Conservation (phyloP, 2,797 vertebrate genomes). For the Ceyx erithaca region DNA sequence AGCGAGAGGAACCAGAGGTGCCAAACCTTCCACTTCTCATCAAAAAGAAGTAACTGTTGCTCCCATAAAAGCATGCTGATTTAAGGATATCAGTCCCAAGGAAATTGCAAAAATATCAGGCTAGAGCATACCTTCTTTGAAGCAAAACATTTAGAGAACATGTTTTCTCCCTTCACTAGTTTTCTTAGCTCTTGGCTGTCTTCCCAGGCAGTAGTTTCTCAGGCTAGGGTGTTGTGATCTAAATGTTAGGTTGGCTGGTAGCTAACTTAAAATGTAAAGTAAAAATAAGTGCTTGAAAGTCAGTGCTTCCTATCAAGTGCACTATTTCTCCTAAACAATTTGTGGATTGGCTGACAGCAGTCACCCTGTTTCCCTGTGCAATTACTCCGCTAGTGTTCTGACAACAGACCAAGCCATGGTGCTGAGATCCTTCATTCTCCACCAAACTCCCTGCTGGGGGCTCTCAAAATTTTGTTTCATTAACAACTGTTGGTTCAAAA, state of each 20-base stretch:
- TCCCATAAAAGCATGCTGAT: not conserved
- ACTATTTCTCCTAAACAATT: not conserved
- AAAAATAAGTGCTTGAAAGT: not conserved
- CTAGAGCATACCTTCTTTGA: not conserved
- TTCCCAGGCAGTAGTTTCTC: conserved; percentile 55
- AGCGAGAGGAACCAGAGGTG: not conserved
- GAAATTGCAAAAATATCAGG: conserved; percentile 24
- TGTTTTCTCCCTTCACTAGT: conserved; percentile 41
- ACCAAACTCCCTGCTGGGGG: not conserved
- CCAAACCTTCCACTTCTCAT: conserved; percentile 23
- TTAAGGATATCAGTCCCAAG: conserved; percentile 36
- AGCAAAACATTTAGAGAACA: conserved; percentile 28
- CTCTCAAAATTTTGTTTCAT: not conserved
- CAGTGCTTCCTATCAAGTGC: not conserved
- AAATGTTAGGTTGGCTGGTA: conserved; percentile 16
- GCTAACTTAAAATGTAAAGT: not conserved
- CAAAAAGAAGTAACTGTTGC: conserved; percentile 13
- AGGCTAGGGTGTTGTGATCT: conserved; percentile 11
- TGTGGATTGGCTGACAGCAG: not conserved
- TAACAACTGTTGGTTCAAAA: not conserved
- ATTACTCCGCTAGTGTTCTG: not conserved
- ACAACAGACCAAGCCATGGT: not conserved
- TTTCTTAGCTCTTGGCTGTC: conserved; percentile 53
- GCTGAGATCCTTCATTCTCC: not conserved
- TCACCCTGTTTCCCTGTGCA: not conserved